Evolutionary conservation across 2,797 vertebrate genomes (phyloP), one percentile per base, ranked within the genome.

Genomic region (Macropodus opercularis): DNA sequence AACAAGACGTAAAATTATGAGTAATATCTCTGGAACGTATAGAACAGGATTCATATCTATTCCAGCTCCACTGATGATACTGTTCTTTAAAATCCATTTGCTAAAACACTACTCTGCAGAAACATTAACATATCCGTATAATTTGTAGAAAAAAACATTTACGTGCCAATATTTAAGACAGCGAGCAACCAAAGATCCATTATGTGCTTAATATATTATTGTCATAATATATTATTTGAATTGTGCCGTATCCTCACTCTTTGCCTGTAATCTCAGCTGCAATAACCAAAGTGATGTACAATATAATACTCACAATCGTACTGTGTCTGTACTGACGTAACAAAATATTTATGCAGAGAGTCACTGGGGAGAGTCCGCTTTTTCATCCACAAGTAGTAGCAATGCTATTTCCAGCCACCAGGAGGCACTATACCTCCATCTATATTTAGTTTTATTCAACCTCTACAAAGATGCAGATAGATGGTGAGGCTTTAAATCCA

Each of bases 341-440:
- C 15, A 14, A 35, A 49, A 51, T 18, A n/a, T 38, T 38, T 26
- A 6, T 64, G 29, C 42, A 57, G 38, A n/a, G 46, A 47, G 36
- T 19, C 29, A 5, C 3, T 1, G 15, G 22, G 42, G 22, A 50
- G n/a, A 54, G 14, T 54, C 36, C 43, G 23, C 57, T 27, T 5
- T 51, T 19, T 26, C 7, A 31, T 46, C 15, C 13, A 4, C 39
- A 26, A 22, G 19, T 59, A 0, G 1, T 55, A 48, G 13, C 17
- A 36, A n/a, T 47, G 11, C 34, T 69, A 17, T 48, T 10, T 72
- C 0, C 38, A 23, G 60, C 79, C 81, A 81, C 58, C 49, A 87
- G 77, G 69, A 13, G 69, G 63, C 72, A 18, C 43, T 61, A 21
- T 15, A 29, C 8, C 19, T n/a, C n/a, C n/a, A n/a, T 36, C 2